A percentile compares a stretch with the other conserved stretches of the same genome.
phyloP scores from a whole-genome alignment of 2,888 invertebrate species.

The Diogma glabrata region DNA sequence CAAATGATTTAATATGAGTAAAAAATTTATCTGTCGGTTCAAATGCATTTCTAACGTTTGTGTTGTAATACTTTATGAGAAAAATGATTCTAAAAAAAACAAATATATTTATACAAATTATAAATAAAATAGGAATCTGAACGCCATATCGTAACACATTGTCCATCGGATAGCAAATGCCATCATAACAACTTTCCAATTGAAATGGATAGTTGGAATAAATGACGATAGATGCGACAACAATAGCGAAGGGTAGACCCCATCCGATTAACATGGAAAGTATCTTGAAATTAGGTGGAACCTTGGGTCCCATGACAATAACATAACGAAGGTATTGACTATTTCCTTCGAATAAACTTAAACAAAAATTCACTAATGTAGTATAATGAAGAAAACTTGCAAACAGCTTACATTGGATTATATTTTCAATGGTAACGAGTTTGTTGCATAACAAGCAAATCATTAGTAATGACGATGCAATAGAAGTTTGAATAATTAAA shows the following conservation, averaged over 20 bases:
- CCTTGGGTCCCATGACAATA: neutral
- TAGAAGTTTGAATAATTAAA: too few relatives aligned
- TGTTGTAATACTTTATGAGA: neutral
- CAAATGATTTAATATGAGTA: constrained; percentile 1
- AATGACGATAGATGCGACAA: neutral
- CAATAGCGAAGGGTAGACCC: neutral
- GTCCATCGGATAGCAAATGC: neutral
- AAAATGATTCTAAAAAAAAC: neutral
- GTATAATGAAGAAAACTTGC: neutral
- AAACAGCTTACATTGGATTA: too few relatives aligned
- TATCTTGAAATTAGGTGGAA: too few relatives aligned
- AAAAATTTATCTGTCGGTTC: neutral
- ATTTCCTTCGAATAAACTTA: neutral
- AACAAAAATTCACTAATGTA: neutral
- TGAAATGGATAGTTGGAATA: too few relatives aligned
- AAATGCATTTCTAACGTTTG: neutral
- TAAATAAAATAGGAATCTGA: neutral
- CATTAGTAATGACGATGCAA: too few relatives aligned
- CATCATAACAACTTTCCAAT: too few relatives aligned
- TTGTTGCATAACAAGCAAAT: too few relatives aligned
- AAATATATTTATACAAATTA: neutral
- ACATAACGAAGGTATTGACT: constrained; percentile 3
- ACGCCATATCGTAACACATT: neutral
- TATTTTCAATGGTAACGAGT: too few relatives aligned
- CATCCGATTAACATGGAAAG: neutral